phyloP scores from a whole-genome alignment of 1,140 invertebrate species.

The Pararge aegeria region DNA sequence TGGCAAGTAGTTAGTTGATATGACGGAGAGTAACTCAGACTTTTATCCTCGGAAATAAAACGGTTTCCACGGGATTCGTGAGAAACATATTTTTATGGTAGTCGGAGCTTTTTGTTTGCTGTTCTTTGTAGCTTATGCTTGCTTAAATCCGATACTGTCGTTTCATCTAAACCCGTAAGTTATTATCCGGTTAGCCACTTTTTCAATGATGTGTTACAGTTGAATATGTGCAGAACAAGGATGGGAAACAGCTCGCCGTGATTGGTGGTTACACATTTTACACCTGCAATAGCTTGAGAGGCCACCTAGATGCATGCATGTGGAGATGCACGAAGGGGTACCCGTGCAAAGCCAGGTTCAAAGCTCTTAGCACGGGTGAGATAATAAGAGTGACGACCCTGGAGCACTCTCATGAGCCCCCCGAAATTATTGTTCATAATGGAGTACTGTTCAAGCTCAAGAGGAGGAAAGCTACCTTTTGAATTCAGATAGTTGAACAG shows the following conservation, averaged over 20 bases:
- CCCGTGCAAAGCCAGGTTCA: constrained; percentile 49
- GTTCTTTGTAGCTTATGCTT: too few relatives aligned
- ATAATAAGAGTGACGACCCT: constrained; percentile 35
- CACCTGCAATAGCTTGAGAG: constrained; percentile 29
- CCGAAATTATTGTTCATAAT: neutral
- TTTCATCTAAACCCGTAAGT: too few relatives aligned
- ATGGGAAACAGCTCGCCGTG: constrained; percentile 41
- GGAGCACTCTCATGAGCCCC: constrained; percentile 26
- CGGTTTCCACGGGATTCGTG: too few relatives aligned
- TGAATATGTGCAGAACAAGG: constrained; percentile 37
- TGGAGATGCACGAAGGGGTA: constrained; percentile 53
- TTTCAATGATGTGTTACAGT: constrained; percentile 35
- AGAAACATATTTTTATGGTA: too few relatives aligned
- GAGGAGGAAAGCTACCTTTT: neutral
- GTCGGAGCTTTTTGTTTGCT: too few relatives aligned
- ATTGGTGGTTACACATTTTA: constrained; percentile 43
- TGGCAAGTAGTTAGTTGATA: too few relatives aligned
- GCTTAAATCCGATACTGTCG: too few relatives aligned
- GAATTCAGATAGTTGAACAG: neutral
- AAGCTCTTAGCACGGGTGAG: constrained; percentile 29
- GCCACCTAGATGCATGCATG: constrained; percentile 31
- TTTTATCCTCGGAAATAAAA: too few relatives aligned
- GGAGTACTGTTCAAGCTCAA: neutral
- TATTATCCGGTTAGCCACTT: neutral
- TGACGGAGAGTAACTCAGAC: too few relatives aligned